phyloP scores from a whole-genome alignment of 64 coral and sea anemone genomes.

The Porites australiensis region DNA sequence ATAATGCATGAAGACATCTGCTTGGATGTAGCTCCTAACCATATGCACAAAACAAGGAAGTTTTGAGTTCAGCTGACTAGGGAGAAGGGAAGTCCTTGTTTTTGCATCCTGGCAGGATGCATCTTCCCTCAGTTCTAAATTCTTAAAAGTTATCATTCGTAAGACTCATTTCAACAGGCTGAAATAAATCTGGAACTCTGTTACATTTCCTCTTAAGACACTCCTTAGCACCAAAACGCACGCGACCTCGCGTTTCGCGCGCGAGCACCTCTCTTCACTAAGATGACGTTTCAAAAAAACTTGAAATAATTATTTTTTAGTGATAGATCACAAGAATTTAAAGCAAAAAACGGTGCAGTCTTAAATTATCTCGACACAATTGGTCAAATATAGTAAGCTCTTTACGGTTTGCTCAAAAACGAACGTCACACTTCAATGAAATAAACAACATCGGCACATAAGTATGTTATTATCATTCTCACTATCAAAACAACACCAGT shows the following conservation, averaged over 20 bases:
- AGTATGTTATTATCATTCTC: neutral
- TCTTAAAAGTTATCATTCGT: neutral
- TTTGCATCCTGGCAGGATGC: neutral
- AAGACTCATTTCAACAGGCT: neutral
- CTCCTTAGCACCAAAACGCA: neutral
- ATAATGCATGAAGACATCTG: too few relatives aligned
- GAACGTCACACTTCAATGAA: neutral
- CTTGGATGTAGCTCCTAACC: neutral
- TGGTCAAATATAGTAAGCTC: neutral
- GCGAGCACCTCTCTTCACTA: neutral
- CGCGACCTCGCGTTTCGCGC: neutral
- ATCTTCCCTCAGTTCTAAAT: neutral
- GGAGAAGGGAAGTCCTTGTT: too few relatives aligned
- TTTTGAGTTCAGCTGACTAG: neutral
- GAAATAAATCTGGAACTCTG: too few relatives aligned
- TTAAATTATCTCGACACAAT: neutral
- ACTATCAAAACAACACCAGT: neutral
- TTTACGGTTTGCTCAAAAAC: neutral
- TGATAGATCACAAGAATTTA: too few relatives aligned
- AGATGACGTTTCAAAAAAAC: too few relatives aligned
- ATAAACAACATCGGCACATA: neutral
- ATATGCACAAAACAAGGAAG: constrained; percentile 12
- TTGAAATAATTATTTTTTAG: too few relatives aligned
- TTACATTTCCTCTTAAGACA: too few relatives aligned
- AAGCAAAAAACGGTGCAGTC: neutral